Percentiles rank a stretch among this genome's conserved stretches.
phyloP scores from a whole-genome alignment of 2,113 vertebrate genomes.

The Elachura formosa region DNA sequence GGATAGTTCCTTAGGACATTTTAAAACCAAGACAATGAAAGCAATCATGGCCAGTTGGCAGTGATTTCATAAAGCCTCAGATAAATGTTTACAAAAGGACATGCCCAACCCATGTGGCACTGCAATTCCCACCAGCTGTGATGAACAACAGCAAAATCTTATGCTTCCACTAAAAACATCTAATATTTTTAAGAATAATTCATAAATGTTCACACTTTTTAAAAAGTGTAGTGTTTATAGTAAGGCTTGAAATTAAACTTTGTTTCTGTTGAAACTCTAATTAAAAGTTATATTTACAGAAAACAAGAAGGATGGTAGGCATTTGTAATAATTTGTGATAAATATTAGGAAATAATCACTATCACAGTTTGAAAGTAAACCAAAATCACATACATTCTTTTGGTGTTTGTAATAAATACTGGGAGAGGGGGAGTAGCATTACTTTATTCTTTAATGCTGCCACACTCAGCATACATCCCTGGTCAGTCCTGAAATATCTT shows the following conservation, averaged over 20 bases:
- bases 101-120: neutral
- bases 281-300: neutral
- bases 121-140: neutral
- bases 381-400: neutral
- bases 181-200: neutral
- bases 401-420: neutral
- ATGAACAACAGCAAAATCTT: neutral
- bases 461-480: neutral
- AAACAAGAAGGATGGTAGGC: neutral
- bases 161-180: neutral
- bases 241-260: neutral
- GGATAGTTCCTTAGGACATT: neutral
- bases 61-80: neutral
- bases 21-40: neutral
- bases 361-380: neutral
- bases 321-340: neutral
- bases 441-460: neutral
- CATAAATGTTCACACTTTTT: neutral
- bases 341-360: neutral
- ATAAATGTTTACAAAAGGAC: neutral
- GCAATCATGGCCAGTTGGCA: neutral
- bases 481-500: neutral
- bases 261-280: neutral
- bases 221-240: neutral
- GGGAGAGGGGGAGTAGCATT: neutral